A percentile compares a stretch with the other conserved stretches of the same genome.
phyloP scores from a whole-genome alignment of 2,888 invertebrate species.

The Papilio elwesi region DNA sequence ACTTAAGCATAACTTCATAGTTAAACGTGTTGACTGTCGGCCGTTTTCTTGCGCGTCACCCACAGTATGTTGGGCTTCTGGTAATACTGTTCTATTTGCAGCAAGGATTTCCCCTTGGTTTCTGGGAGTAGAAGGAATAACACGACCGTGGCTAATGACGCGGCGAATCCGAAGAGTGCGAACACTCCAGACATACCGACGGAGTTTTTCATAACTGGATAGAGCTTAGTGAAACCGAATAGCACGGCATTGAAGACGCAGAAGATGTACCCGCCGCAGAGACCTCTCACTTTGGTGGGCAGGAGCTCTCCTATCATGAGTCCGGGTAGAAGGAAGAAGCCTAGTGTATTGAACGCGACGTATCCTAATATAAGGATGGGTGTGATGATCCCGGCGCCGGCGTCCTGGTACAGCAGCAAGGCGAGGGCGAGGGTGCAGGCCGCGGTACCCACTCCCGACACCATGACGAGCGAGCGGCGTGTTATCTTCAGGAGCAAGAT shows the following conservation, averaged over 20 bases:
- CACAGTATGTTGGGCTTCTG: constrained; percentile 86
- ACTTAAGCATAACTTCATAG: constrained; percentile 35
- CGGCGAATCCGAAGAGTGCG: constrained; percentile 87
- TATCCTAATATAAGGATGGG: constrained; percentile 85
- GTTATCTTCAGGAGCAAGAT: constrained; percentile 86
- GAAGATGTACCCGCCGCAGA: constrained; percentile 89
- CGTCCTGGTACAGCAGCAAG: constrained; percentile 59
- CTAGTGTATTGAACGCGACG: constrained; percentile 89
- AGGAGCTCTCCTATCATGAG: constrained; percentile 90
- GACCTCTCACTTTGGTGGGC: constrained; percentile 89
- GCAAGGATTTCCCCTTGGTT: constrained; percentile 88
- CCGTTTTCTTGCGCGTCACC: constrained; percentile 77
- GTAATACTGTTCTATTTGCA: constrained; percentile 92
- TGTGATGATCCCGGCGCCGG: constrained; percentile 57
- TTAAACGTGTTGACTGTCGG: constrained; percentile 64
- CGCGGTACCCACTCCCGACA: constrained; percentile 88
- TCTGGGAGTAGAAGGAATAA: constrained; percentile 89
- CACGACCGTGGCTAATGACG: constrained; percentile 86
- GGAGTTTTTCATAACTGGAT: constrained; percentile 84
- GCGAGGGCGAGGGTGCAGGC: constrained; percentile 85
- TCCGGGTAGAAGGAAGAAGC: constrained; percentile 89
- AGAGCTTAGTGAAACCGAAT: constrained; percentile 88
- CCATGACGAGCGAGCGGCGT: constrained; percentile 86
- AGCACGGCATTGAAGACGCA: constrained; percentile 88
- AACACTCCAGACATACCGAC: constrained; percentile 89